Evolutionary conservation across 2,113 vertebrate genomes (phyloP).

Genomic region (Sakesphorus luctuosus): DNA sequence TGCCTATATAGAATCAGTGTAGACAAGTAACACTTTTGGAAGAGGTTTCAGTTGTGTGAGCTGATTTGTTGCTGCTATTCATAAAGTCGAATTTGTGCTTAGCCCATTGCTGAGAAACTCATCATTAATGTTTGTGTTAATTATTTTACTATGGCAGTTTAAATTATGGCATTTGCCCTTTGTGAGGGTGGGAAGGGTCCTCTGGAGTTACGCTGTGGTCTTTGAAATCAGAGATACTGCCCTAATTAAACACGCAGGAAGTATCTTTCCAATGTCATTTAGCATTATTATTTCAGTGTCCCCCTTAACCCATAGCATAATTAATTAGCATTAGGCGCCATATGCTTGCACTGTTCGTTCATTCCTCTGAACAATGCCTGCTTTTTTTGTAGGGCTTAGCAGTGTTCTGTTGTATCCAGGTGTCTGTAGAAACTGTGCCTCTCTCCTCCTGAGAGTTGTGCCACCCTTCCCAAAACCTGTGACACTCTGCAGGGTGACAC

Average conservation of each 20-base stretch:
- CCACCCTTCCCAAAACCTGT: neutral
- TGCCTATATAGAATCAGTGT: neutral
- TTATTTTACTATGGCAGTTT: conserved; percentile 16
- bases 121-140: neutral
- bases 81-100: neutral
- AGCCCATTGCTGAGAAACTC: neutral
- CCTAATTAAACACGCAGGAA: conserved; percentile 38
- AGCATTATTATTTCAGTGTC: conserved; percentile 15
- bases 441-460: neutral
- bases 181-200: neutral
- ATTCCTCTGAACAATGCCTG: neutral
- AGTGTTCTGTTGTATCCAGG: neutral
- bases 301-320: conserved; percentile 33
- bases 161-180: conserved; percentile 39
- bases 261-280: conserved; percentile 33
- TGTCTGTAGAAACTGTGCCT: accelerated
- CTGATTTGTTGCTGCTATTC: neutral
- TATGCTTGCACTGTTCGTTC: neutral
- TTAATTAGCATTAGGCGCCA: conserved; percentile 44
- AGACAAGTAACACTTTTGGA: neutral
- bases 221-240: neutral
- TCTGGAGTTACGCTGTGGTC: neutral
- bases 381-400: neutral
- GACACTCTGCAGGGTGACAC: accelerated
- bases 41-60: neutral